These are phyloP conservation scores for Malthinus flaveolus DNA, from an alignment of 2,888 invertebrate species.

Conservation along the genomic window DNA sequence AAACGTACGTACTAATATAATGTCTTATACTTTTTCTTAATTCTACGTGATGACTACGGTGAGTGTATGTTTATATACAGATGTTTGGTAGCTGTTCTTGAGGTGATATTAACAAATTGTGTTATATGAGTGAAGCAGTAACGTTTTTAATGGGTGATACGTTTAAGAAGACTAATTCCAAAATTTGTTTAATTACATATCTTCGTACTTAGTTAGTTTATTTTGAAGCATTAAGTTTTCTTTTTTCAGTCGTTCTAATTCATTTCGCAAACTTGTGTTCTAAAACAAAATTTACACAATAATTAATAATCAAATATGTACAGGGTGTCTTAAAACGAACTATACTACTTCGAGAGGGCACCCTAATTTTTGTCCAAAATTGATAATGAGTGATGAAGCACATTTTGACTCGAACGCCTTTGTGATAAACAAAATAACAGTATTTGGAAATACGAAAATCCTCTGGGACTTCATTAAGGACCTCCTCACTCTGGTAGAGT, in stretches of 20 bases:
- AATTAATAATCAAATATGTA: too few species aligned
- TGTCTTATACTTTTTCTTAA: constrained; percentile 44
- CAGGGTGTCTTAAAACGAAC: too few species aligned
- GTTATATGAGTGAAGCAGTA: constrained; percentile 35
- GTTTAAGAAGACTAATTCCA: constrained; percentile 37
- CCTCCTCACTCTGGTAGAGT: too few species aligned
- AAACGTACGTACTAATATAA: constrained; percentile 3
- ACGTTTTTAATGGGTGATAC: constrained; percentile 38
- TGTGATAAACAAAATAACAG: too few species aligned
- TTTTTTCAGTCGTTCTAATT: constrained; percentile 88
- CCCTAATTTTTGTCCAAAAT: too few species aligned
- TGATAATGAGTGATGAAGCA: too few species aligned
- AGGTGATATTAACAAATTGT: constrained; percentile 45
- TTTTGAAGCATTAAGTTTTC: constrained; percentile 88
- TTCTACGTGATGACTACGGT: constrained; percentile 56
- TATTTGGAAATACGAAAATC: too few species aligned
- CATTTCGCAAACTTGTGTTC: constrained; percentile 89
- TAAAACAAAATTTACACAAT: constrained; percentile 55
- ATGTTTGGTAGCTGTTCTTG: constrained; percentile 52
- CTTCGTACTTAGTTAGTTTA: constrained; percentile 86
- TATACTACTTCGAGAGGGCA: too few species aligned
- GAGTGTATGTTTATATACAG: constrained; percentile 54
- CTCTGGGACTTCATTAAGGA: too few species aligned
- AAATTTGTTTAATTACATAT: constrained; percentile 62
- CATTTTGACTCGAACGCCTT: too few species aligned